Percentiles rank a stretch among this genome's conserved stretches.
Evolutionary conservation across 2,113 vertebrate species (phyloP).

Genomic region (Stercorarius parasiticus): DNA sequence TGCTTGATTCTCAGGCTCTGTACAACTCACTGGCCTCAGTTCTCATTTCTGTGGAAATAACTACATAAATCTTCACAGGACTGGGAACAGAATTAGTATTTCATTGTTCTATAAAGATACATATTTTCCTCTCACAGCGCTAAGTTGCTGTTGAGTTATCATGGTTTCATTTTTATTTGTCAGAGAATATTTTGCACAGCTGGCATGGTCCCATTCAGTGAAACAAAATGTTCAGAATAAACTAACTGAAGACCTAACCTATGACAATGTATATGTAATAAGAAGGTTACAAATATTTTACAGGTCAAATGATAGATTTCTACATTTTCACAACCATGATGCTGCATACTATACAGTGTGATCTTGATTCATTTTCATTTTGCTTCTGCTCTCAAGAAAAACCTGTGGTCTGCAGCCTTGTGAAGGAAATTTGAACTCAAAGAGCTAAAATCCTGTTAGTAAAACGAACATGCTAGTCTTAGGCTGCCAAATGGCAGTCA

Average conservation of each 20-base stretch:
- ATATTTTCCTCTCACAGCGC: neutral
- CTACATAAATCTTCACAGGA: neutral
- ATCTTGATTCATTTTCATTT: neutral
- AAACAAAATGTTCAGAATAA: neutral
- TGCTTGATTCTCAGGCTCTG: neutral
- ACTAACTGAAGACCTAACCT: neutral
- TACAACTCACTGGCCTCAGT: neutral
- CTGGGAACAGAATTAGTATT: neutral
- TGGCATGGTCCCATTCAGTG: neutral
- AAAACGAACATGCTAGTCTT: neutral
- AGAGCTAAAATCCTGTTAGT: neutral
- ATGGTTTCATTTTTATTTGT: neutral
- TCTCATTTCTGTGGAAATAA: neutral
- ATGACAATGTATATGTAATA: neutral
- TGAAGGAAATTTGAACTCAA: neutral
- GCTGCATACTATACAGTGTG: neutral
- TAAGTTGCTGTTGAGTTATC: neutral
- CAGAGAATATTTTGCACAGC: neutral
- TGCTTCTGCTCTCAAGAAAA: neutral
- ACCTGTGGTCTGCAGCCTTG: neutral
- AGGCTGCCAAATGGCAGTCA: neutral
- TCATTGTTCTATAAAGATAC: neutral
- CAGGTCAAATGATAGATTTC: neutral
- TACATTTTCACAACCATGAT: neutral
- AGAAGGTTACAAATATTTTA: neutral